These are phyloP conservation scores for Chelmon rostratus DNA, from an alignment of 2,797 vertebrate species.

Conservation along the genomic window DNA sequence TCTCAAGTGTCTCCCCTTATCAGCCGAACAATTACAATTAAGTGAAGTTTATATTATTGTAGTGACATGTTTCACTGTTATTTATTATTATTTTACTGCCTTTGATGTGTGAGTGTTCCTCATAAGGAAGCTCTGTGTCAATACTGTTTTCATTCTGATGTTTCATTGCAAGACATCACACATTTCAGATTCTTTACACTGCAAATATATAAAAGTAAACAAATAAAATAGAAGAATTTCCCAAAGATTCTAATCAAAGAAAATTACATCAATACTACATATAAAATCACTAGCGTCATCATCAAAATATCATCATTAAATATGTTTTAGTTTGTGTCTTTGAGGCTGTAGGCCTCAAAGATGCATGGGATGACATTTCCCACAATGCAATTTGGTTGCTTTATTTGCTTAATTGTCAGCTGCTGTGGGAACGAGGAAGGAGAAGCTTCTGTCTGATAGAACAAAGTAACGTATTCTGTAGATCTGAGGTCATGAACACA, in stretches of 20 bases:
- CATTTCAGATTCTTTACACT: not conserved
- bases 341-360: not conserved
- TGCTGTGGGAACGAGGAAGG: constrained; percentile 36
- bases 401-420: constrained; percentile 1
- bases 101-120: not conserved
- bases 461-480: not conserved
- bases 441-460: not conserved
- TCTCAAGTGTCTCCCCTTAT: constrained; percentile 12
- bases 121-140: not conserved
- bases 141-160: too few relatives aligned
- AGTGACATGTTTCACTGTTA: not conserved
- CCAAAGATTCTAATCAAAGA: too few relatives aligned
- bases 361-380: constrained; percentile 24
- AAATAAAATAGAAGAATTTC: too few relatives aligned
- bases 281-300: too few relatives aligned
- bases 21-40: constrained; percentile 30
- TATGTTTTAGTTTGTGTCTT: not conserved
- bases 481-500: constrained; percentile 37
- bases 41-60: constrained; percentile 30
- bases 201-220: too few relatives aligned
- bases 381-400: constrained; percentile 15
- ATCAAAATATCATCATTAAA: not conserved
- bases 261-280: too few relatives aligned
- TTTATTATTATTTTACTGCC: constrained; percentile 37
- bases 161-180: not conserved